These are phyloP conservation scores for Crepidodera aurea DNA, from an alignment of 2,888 invertebrate genomes.

Conservation along the genomic window DNA sequence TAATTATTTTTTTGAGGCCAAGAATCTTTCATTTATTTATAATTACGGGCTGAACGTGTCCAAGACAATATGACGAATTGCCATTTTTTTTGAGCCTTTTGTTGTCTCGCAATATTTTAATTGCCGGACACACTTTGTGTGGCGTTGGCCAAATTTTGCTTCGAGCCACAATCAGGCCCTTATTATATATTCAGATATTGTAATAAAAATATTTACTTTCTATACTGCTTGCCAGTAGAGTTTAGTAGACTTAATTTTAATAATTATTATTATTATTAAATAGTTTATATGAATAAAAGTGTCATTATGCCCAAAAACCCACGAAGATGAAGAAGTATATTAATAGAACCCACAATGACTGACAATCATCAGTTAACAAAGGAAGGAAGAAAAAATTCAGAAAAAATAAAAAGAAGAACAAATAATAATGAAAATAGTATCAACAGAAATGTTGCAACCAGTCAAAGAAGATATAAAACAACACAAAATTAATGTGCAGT, in stretches of 20 bases:
- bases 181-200: slow-evolving; percentile 22
- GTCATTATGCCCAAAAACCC: too few species aligned
- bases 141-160: slow-evolving; percentile 20
- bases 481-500: too few species aligned
- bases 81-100: slow-evolving; percentile 22
- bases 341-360: too few species aligned
- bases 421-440: too few species aligned
- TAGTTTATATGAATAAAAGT: too few species aligned
- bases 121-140: slow-evolving; percentile 26
- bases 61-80: slow-evolving; percentile 29
- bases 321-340: too few species aligned
- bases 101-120: slow-evolving; percentile 27
- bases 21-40: slow-evolving; percentile 17
- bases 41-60: slow-evolving; percentile 19
- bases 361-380: too few species aligned
- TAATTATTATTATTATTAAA: too few species aligned
- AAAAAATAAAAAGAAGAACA: too few species aligned
- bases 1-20: slow-evolving; percentile 20
- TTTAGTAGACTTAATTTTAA: neutral
- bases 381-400: too few species aligned
- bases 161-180: slow-evolving; percentile 19
- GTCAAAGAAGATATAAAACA: too few species aligned
- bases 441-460: too few species aligned
- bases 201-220: slow-evolving; percentile 11
- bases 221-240: neutral